Evolutionary conservation across 2,113 vertebrate species (phyloP).

Genomic region (Cyanoderma ruficeps): DNA sequence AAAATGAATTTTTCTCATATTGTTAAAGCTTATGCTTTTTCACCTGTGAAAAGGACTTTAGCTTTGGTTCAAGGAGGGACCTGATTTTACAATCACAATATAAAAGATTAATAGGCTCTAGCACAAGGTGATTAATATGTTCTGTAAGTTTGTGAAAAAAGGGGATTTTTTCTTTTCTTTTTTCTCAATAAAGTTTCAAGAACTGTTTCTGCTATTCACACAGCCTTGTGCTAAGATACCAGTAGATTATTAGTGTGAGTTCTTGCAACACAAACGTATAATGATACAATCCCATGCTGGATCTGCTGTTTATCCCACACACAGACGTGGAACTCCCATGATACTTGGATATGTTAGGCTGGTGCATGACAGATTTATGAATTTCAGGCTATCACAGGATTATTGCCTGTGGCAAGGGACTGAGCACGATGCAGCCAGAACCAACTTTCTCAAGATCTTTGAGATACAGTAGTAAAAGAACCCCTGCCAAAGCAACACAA

Average conservation of each 20-base stretch:
- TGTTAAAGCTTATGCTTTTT: conserved; percentile 5
- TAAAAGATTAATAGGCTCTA: not conserved
- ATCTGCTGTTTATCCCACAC: not conserved
- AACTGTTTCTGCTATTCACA: not conserved
- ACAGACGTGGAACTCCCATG: not conserved
- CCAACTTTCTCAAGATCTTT: not conserved
- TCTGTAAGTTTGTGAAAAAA: not conserved
- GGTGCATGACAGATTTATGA: not conserved
- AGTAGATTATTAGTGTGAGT: not conserved
- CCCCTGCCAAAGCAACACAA: not conserved
- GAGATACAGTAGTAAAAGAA: not conserved
- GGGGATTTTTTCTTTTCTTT: not conserved
- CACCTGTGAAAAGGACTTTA: not conserved
- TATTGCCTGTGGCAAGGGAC: not conserved
- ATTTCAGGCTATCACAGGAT: not conserved
- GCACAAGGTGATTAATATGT: not conserved
- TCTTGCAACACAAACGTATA: not conserved
- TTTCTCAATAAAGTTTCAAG: not conserved
- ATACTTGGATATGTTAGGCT: not conserved
- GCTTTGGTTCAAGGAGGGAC: not conserved
- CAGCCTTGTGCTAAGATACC: not conserved
- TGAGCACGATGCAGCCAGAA: not conserved
- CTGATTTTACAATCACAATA: not conserved
- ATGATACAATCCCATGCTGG: not conserved
- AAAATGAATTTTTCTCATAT: conserved; percentile 16